Conservation (phyloP, 2,113 vertebrate species). For the Rissa tridactyla region DNA sequence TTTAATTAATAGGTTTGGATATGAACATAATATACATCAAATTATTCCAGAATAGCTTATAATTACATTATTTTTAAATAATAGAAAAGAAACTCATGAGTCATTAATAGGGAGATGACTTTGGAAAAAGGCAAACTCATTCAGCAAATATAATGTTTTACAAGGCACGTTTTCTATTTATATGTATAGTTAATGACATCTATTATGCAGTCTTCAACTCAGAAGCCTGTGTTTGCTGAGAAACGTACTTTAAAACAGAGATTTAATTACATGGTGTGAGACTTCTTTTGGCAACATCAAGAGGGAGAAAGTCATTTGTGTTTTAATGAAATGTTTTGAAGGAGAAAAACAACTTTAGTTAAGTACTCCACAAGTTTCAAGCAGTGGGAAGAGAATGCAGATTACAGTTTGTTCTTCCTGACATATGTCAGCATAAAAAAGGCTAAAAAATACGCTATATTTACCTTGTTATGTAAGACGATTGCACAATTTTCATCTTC, state of each 20-base stretch:
- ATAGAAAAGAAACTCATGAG: conserved; percentile 71
- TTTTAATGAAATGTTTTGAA: conserved; percentile 70
- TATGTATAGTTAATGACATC: conserved; percentile 67
- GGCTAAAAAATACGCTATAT: background rate
- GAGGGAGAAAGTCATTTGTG: conserved; percentile 56
- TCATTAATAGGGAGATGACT: conserved; percentile 69
- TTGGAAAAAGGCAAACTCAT: conserved; percentile 69
- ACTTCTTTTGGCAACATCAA: conserved; percentile 61
- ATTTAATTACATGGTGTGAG: conserved; percentile 67
- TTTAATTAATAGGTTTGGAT: conserved; percentile 77
- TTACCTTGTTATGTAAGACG: background rate
- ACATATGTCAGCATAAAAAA: conserved; percentile 25
- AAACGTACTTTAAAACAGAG: conserved; percentile 69
- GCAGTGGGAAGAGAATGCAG: background rate
- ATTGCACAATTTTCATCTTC: background rate
- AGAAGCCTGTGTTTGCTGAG: conserved; percentile 62
- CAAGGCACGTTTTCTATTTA: conserved; percentile 72
- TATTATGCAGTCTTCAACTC: conserved; percentile 68
- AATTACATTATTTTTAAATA: conserved; percentile 76
- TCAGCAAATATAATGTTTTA: conserved; percentile 61
- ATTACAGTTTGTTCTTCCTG: conserved; percentile 26
- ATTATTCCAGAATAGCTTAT: conserved; percentile 67
- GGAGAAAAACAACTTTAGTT: conserved; percentile 64
- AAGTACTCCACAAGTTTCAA: conserved; percentile 50
- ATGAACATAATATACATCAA: conserved; percentile 72